phyloP scores from a whole-genome alignment of 2,797 vertebrate species.

The Selene dorsalis region DNA sequence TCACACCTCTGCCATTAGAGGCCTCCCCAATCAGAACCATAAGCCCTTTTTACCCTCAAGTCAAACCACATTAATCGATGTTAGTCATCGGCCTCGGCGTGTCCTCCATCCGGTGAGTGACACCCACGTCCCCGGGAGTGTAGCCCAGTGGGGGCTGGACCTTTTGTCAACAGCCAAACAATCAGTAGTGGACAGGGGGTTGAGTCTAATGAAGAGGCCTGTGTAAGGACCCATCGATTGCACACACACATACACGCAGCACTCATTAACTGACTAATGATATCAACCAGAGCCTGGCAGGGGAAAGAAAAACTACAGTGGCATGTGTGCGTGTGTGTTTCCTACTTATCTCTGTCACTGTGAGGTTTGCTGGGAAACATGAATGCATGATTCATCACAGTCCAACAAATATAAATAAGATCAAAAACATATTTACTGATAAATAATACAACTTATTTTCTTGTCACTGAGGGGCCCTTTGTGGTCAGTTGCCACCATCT shows the following conservation, averaged over 20 bases:
- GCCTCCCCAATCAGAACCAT: conserved; percentile 16
- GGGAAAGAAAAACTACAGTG: conserved; percentile 30
- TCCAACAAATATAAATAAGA: not conserved
- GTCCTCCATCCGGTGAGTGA: conserved; percentile 60
- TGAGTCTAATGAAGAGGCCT: conserved; percentile 76
- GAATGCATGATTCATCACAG: not conserved
- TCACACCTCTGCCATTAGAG: conserved; percentile 41
- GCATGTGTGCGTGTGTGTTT: conserved; percentile 1
- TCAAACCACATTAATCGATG: conserved; percentile 64
- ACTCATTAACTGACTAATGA: conserved; percentile 79
- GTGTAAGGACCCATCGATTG: conserved; percentile 71
- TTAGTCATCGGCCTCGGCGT: conserved; percentile 34
- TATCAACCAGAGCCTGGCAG: conserved; percentile 53
- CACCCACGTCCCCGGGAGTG: conserved; percentile 45
- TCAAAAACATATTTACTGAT: not conserved
- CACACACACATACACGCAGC: conserved; percentile 11
- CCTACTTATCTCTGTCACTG: not conserved
- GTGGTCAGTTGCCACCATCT: conserved; percentile 9
- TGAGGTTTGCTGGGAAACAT: not conserved
- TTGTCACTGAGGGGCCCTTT: not conserved
- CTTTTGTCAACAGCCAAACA: conserved; percentile 64
- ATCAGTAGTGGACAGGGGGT: conserved; percentile 55
- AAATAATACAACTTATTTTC: not conserved
- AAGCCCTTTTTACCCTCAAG: not conserved
- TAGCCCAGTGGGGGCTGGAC: conserved; percentile 18